These are phyloP conservation scores for Ceyx margarethae DNA, from an alignment of 2,113 vertebrate genomes.

Conservation along the genomic window DNA sequence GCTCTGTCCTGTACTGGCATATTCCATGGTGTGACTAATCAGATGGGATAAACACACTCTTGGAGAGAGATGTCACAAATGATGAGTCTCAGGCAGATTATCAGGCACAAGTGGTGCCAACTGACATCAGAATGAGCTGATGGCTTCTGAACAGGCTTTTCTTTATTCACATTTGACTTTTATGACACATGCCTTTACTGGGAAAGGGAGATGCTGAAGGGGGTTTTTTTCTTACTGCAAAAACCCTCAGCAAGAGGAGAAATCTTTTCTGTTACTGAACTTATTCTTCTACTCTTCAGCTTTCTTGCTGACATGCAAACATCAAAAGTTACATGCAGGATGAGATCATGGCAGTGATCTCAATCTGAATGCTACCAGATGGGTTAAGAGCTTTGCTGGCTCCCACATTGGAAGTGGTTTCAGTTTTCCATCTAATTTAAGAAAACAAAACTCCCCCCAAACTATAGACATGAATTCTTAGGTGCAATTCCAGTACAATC, in stretches of 20 bases:
- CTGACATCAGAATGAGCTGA: neutral
- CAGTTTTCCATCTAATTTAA: conserved; percentile 23
- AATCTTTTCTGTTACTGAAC: neutral
- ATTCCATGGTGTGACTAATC: neutral
- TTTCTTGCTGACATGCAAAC: conserved; percentile 32
- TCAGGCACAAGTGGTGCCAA: neutral
- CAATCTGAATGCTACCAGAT: conserved; percentile 39
- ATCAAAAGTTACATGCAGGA: neutral
- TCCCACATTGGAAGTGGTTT: neutral
- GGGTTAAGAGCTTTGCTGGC: conserved; percentile 30
- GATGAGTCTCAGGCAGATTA: neutral
- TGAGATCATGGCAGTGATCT: conserved; percentile 52
- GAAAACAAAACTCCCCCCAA: neutral
- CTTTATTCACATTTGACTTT: neutral
- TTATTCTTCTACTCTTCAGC: neutral
- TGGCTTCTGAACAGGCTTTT: neutral
- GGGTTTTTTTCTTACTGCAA: neutral
- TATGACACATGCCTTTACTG: neutral
- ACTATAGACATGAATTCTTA: neutral
- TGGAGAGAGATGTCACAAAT: neutral
- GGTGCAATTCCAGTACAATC: neutral
- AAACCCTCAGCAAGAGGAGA: neutral
- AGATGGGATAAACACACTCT: neutral
- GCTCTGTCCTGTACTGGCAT: neutral
- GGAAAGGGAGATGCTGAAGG: neutral